These are phyloP conservation scores for Falco punctatus DNA, from an alignment of 2,113 vertebrate species.

Conservation along the genomic window DNA sequence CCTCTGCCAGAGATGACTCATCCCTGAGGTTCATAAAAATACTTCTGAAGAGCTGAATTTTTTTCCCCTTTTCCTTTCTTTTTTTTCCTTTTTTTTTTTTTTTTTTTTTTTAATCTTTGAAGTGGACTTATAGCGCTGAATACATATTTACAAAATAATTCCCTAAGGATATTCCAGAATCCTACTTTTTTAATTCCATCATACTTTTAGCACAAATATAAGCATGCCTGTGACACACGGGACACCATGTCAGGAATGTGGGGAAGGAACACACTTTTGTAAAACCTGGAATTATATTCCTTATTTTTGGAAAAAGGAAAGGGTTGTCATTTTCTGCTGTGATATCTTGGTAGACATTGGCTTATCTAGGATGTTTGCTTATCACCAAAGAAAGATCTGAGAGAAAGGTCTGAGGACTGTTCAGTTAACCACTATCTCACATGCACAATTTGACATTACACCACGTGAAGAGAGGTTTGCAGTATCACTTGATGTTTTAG, in stretches of 20 bases:
- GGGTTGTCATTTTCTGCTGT: neutral
- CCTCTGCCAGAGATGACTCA: slow-evolving; percentile 59
- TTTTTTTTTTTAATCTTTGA: neutral
- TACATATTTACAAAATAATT: slow-evolving; percentile 9
- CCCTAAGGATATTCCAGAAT: neutral
- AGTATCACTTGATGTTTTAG: slow-evolving; percentile 42
- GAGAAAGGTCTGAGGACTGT: slow-evolving; percentile 20
- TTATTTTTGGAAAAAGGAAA: neutral
- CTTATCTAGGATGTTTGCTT: neutral
- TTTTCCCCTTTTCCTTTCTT: neutral
- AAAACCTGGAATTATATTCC: neutral
- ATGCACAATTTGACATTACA: slow-evolving; percentile 45
- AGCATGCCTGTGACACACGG: neutral
- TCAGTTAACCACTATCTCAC: slow-evolving; percentile 24
- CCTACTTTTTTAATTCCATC: neutral
- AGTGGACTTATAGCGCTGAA: neutral
- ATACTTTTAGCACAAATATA: neutral
- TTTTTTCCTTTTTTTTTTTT: neutral
- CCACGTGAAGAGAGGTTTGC: neutral
- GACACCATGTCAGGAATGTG: neutral
- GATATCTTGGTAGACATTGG: neutral
- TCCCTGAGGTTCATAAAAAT: slow-evolving; percentile 46
- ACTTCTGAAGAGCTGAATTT: neutral
- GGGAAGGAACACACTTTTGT: neutral
- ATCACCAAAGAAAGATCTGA: neutral